A percentile compares a stretch with the other conserved stretches of the same genome.
phyloP scores from a whole-genome alignment of 2,113 vertebrate species.

The Gyps fulvus region DNA sequence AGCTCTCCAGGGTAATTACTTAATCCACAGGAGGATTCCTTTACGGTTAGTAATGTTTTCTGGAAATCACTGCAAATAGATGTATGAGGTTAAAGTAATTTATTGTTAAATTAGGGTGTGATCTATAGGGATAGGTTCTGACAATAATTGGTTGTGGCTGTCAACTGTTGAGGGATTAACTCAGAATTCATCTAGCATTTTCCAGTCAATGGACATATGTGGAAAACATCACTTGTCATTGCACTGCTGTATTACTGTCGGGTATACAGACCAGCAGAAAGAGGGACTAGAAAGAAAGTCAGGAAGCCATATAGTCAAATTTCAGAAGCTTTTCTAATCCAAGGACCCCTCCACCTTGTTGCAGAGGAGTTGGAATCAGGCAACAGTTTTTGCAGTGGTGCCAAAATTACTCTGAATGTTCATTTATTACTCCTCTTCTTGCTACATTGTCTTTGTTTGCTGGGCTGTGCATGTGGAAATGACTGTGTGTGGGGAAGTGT shows the following conservation, averaged over 20 bases:
- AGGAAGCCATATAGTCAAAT: background rate
- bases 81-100: background rate
- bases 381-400: background rate
- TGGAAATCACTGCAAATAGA: background rate
- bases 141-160: background rate
- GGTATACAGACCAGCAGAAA: background rate
- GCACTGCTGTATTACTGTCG: background rate
- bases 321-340: background rate
- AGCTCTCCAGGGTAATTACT: constrained; percentile 55
- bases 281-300: background rate
- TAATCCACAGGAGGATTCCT: background rate
- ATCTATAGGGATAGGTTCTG: constrained; percentile 24
- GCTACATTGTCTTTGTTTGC: background rate
- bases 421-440: background rate
- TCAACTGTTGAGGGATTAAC: background rate
- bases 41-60: background rate
- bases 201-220: background rate
- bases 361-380: background rate
- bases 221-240: background rate
- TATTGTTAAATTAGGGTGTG: constrained; percentile 27
- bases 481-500: background rate
- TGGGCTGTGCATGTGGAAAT: background rate
- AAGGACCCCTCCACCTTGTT: fast-evolving
- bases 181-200: constrained; percentile 4
- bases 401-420: background rate